Percentiles rank a stretch among this genome's conserved stretches.
These are phyloP conservation scores for Pangasius sanitwongsei DNA, from an alignment of 2,797 vertebrate species.

Conservation along the genomic window DNA sequence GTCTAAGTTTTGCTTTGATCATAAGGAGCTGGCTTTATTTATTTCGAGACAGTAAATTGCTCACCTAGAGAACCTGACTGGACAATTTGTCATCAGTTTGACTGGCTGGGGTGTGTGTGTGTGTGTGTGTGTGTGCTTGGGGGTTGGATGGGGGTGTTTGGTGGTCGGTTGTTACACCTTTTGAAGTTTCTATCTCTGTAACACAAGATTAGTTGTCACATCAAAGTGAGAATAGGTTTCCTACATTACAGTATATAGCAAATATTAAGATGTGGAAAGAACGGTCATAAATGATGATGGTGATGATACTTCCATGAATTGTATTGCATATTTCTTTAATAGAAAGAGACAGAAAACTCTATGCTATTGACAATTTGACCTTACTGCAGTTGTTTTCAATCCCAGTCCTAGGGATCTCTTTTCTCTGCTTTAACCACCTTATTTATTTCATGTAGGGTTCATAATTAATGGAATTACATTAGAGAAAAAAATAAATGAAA, in stretches of 20 bases:
- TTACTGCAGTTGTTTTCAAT: not conserved
- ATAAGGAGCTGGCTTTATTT: conserved; percentile 27
- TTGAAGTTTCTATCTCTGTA: not conserved
- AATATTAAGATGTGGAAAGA: not conserved
- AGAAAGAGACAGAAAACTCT: not conserved
- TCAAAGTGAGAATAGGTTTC: not conserved
- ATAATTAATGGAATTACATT: not conserved
- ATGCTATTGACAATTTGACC: not conserved
- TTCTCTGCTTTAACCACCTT: not conserved
- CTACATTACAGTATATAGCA: not conserved
- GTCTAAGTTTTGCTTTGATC: conserved; percentile 36
- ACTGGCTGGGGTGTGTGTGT: conserved; percentile 11
- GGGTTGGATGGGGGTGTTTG: not conserved
- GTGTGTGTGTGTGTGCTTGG: not conserved
- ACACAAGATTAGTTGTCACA: not conserved
- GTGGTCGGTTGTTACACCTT: not conserved
- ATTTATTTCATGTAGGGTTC: not conserved
- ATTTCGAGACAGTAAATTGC: conserved; percentile 6
- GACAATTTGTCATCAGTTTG: conserved; percentile 29
- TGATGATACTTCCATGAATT: not conserved
- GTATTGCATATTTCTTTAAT: not conserved
- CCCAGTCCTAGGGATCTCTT: not conserved
- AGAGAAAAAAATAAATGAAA: not conserved
- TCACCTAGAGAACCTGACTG: conserved; percentile 33
- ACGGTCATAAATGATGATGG: not conserved